Conservation (phyloP, 2,797 vertebrate genomes). For the Gymnopithys bicolor region DNA sequence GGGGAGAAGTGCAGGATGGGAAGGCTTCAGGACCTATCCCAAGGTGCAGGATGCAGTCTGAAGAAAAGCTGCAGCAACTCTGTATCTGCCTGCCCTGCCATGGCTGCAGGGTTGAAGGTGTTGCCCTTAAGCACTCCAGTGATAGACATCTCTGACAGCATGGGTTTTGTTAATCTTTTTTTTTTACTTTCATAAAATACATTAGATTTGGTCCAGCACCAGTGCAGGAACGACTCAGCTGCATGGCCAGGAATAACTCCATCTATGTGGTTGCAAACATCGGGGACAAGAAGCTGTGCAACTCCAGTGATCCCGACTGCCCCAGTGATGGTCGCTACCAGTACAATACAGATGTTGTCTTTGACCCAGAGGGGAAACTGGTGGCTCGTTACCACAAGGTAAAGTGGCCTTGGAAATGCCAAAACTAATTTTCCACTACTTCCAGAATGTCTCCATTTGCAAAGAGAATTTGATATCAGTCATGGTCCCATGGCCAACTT, state of each 20-base stretch:
- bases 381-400: constrained; percentile 81
- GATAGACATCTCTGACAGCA: too few species aligned
- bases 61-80: not conserved
- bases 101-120: not conserved
- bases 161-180: not conserved
- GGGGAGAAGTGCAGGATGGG: not conserved
- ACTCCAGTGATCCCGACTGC: constrained; percentile 17
- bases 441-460: not conserved
- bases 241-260: constrained; percentile 74
- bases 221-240: constrained; percentile 77
- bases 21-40: not conserved
- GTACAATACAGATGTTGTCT: constrained; percentile 75
- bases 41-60: not conserved
- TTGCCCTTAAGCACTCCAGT: not conserved
- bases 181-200: not conserved
- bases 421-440: not conserved
- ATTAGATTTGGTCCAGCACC: constrained; percentile 70
- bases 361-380: constrained; percentile 69
- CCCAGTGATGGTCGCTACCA: constrained; percentile 71
- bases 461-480: not conserved
- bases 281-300: constrained; percentile 75
- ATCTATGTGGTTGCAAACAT: constrained; percentile 78
- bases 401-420: not conserved
- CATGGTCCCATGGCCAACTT: not conserved
- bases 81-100: not conserved